Evolutionary conservation across 2,888 invertebrate genomes (phyloP).

Genomic region (Patella caerulea): DNA sequence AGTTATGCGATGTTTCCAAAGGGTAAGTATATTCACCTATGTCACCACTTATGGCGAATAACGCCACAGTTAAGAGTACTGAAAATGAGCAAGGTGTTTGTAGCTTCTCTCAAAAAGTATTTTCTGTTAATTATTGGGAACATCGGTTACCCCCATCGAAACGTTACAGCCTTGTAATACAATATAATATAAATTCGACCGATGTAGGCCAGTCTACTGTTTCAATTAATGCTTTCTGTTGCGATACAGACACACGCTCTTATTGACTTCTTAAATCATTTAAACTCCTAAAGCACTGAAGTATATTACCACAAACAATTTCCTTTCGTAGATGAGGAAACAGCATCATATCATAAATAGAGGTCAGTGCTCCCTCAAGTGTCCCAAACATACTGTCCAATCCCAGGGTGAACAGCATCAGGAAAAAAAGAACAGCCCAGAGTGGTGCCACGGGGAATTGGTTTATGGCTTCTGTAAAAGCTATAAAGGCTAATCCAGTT

Average conservation of each 20-base stretch:
- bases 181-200: neutral
- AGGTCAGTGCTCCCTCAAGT: conserved; percentile 95
- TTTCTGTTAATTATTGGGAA: no score
- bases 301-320: conserved; percentile 57
- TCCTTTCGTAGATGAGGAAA: conserved; percentile 73
- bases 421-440: conserved; percentile 95
- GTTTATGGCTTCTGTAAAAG: conserved; percentile 95
- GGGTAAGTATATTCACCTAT: no score
- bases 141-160: no score
- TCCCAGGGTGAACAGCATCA: conserved; percentile 93
- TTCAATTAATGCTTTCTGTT: neutral
- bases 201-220: neutral
- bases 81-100: no score
- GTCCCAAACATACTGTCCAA: conserved; percentile 96
- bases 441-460: conserved; percentile 93
- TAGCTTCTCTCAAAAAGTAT: no score
- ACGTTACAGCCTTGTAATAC: no score
- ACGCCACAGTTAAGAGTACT: no score
- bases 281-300: neutral
- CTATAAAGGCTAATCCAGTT: conserved; percentile 94
- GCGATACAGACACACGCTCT: neutral
- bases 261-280: neutral
- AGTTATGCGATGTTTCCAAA: no score
- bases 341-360: conserved; percentile 93
- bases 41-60: no score